Conservation (phyloP, 1,140 invertebrate genomes). For the Arion vulgaris region DNA sequence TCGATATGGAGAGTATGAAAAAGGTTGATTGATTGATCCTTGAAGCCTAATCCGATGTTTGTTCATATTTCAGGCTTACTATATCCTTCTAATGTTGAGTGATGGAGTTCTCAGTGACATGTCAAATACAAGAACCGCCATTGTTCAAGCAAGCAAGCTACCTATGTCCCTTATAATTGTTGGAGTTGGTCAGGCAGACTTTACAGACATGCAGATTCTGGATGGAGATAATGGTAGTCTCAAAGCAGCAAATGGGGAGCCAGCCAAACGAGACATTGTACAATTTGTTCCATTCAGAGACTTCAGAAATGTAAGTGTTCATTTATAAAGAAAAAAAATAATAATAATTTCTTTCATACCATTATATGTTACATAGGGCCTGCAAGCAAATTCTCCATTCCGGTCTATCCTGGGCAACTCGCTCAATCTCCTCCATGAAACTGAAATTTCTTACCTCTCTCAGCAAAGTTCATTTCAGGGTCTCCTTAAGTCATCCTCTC, state of each 20-base stretch:
- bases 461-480: too few relatives aligned
- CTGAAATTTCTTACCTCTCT: too few relatives aligned
- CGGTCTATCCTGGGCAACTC: too few relatives aligned
- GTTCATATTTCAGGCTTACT: conserved; percentile 22
- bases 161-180: conserved; percentile 79
- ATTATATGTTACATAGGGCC: too few relatives aligned
- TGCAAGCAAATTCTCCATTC: too few relatives aligned
- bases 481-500: too few relatives aligned
- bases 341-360: not conserved
- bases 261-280: conserved; percentile 77
- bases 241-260: conserved; percentile 64
- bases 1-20: too few relatives aligned
- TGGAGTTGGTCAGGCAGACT: conserved; percentile 78
- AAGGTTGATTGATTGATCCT: too few relatives aligned
- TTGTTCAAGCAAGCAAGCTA: conserved; percentile 75
- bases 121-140: conserved; percentile 77
- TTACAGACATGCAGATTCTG: conserved; percentile 75
- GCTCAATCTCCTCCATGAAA: too few relatives aligned
- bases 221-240: conserved; percentile 77
- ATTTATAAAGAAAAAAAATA: too few relatives aligned
- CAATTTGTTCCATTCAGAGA: conserved; percentile 78
- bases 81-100: conserved; percentile 78
- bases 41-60: too few relatives aligned
- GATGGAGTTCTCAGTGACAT: conserved; percentile 82
- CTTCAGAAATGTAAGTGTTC: conserved; percentile 67